A percentile compares a stretch with the other conserved stretches of the same genome.
These are phyloP conservation scores for Nansenia antarctica DNA, from an alignment of 2,113 vertebrate species.

Conservation along the genomic window DNA sequence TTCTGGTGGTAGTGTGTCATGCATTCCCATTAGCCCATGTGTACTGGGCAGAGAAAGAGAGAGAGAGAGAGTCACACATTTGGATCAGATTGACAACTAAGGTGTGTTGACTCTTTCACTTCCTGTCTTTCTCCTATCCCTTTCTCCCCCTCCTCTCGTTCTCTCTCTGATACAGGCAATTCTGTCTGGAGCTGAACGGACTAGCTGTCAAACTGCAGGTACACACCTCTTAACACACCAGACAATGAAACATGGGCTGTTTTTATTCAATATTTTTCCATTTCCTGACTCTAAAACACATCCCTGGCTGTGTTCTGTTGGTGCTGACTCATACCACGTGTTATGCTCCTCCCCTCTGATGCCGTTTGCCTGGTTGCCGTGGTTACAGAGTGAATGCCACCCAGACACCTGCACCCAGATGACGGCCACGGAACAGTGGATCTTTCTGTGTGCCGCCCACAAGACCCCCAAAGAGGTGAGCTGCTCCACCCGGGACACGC, in stretches of 20 bases:
- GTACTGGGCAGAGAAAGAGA: too few relatives aligned
- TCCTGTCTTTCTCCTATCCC: neutral
- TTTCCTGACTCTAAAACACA: neutral
- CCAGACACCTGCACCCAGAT: constrained; percentile 99
- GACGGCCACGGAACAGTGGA: constrained; percentile 99
- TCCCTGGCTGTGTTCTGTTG: too few relatives aligned
- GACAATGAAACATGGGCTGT: neutral
- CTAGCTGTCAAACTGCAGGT: constrained; percentile 99
- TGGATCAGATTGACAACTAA: neutral
- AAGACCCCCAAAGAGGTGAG: constrained; percentile 99
- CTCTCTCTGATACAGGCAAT: constrained; percentile 81
- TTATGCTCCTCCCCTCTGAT: too few relatives aligned
- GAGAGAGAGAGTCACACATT: too few relatives aligned
- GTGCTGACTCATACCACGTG: too few relatives aligned
- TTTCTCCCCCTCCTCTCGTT: too few relatives aligned
- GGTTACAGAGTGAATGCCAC: constrained; percentile 90
- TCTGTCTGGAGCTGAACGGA: constrained; percentile 98
- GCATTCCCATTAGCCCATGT: too few relatives aligned
- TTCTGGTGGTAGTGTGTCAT: too few relatives aligned
- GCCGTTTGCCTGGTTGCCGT: neutral
- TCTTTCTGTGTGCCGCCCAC: constrained; percentile 98
- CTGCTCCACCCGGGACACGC: too few relatives aligned
- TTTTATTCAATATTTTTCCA: neutral
- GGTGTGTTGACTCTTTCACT: neutral
- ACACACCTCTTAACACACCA: constrained; percentile 16